Conservation (phyloP, 2,888 invertebrate species). For the Ormyrus rosae region DNA sequence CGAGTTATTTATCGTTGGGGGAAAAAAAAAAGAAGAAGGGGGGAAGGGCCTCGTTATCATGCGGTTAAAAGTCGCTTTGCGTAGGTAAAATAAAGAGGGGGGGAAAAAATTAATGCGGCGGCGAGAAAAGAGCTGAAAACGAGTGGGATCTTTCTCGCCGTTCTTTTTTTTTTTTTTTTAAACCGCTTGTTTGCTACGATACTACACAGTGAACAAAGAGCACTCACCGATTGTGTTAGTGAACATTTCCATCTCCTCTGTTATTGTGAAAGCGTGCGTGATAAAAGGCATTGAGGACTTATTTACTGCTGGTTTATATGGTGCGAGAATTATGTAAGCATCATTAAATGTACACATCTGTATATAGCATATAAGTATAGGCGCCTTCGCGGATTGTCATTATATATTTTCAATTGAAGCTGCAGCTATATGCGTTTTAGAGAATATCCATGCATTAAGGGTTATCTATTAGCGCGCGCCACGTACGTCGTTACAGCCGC, state of each 20-base stretch:
- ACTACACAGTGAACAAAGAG: conserved; percentile 46
- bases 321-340: conserved; percentile 45
- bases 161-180: conserved; percentile 11
- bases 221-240: conserved; percentile 73
- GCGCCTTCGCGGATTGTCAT: conserved; percentile 11
- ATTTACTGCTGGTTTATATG: conserved; percentile 48
- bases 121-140: conserved; percentile 1
- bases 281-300: conserved; percentile 59
- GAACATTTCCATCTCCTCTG: conserved; percentile 72
- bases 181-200: neutral
- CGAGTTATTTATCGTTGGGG: conserved; percentile 26
- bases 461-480: conserved; percentile 11
- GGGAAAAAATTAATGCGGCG: too few relatives aligned
- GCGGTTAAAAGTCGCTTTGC: conserved; percentile 16
- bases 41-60: conserved; percentile 41
- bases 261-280: conserved; percentile 66
- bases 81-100: conserved; percentile 25
- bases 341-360: conserved; percentile 9
- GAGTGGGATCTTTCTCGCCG: conserved; percentile 6
- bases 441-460: conserved; percentile 39
- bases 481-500: conserved; percentile 19
- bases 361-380: conserved; percentile 7
- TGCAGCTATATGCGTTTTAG: conserved; percentile 11
- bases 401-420: conserved; percentile 31
- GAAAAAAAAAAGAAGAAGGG: neutral